These are phyloP conservation scores for Siniperca scherzeri DNA, from an alignment of 2,797 vertebrate species.

Conservation along the genomic window DNA sequence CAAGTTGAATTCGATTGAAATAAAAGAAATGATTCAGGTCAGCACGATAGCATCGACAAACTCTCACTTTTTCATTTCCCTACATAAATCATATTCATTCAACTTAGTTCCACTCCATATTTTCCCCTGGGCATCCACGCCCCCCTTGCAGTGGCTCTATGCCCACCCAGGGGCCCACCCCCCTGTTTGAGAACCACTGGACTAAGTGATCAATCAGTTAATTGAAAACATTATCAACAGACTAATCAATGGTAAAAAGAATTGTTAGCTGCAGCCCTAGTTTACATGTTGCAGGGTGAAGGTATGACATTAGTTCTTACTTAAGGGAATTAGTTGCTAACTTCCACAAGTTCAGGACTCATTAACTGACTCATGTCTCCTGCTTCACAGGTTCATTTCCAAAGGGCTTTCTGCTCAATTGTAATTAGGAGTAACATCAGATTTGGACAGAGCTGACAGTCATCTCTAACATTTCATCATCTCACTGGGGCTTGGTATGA, in stretches of 20 bases:
- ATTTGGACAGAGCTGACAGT: constrained; percentile 12
- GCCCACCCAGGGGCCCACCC: too few relatives aligned
- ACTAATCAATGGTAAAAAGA: not conserved
- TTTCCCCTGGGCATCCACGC: too few relatives aligned
- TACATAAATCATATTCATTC: too few relatives aligned
- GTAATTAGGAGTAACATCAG: constrained; percentile 36
- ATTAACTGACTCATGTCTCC: constrained; percentile 24
- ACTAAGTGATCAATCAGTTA: not conserved
- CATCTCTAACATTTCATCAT: constrained; percentile 40
- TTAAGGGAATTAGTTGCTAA: not conserved
- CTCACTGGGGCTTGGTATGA: constrained; percentile 18
- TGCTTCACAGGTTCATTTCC: constrained; percentile 34
- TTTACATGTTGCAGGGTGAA: not conserved
- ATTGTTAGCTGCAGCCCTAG: not conserved
- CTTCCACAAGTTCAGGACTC: constrained; percentile 4
- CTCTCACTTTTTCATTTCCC: too few relatives aligned
- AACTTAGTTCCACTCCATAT: too few relatives aligned
- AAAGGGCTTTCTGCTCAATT: constrained; percentile 16
- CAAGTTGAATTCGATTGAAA: too few relatives aligned
- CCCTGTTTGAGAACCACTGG: too few relatives aligned
- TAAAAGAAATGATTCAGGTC: too few relatives aligned
- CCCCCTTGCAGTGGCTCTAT: too few relatives aligned
- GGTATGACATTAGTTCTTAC: not conserved
- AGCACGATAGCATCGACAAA: too few relatives aligned
- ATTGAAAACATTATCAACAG: not conserved